Evolutionary conservation across 1,140 invertebrate genomes (phyloP).

Genomic region (Dendroctonus valens): DNA sequence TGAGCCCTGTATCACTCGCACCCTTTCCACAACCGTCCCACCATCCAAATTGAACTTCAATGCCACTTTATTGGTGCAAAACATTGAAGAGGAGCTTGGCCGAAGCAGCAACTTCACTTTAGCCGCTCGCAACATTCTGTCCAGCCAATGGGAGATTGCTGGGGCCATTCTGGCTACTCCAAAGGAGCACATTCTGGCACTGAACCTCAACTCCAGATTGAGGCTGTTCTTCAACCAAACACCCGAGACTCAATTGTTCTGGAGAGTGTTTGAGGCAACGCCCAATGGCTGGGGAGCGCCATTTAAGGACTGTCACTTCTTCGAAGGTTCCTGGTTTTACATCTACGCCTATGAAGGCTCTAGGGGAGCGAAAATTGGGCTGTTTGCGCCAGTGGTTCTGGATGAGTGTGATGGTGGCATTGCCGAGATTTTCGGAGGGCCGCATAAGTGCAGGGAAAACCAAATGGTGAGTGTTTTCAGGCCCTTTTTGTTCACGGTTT

Average conservation of each 20-base stretch:
- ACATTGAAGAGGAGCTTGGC: constrained; percentile 16
- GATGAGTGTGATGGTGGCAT: constrained; percentile 50
- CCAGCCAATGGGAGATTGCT: constrained; percentile 24
- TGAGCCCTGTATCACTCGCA: constrained; percentile 36
- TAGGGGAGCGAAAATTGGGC: constrained; percentile 35
- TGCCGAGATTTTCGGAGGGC: constrained; percentile 46
- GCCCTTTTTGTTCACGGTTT: background rate
- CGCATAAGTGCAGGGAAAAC: constrained; percentile 46
- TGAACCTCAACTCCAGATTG: constrained; percentile 36
- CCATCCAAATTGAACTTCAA: constrained; percentile 40
- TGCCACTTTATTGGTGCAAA: constrained; percentile 9
- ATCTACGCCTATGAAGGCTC: constrained; percentile 33
- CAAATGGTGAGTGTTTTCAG: constrained; percentile 46
- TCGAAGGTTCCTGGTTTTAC: constrained; percentile 39
- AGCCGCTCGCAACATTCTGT: constrained; percentile 25
- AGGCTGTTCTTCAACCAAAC: constrained; percentile 39
- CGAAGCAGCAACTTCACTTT: constrained; percentile 28
- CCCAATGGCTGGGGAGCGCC: constrained; percentile 38
- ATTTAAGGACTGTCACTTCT: constrained; percentile 41
- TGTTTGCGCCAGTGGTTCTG: constrained; percentile 46
- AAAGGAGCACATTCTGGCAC: constrained; percentile 31
- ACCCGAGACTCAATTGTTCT: constrained; percentile 37
- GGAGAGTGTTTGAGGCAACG: constrained; percentile 32
- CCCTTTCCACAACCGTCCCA: constrained; percentile 38
- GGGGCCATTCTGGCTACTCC: constrained; percentile 31